Evolutionary conservation across 1,140 invertebrate species (phyloP).

Genomic region (Plutomurus gul): DNA sequence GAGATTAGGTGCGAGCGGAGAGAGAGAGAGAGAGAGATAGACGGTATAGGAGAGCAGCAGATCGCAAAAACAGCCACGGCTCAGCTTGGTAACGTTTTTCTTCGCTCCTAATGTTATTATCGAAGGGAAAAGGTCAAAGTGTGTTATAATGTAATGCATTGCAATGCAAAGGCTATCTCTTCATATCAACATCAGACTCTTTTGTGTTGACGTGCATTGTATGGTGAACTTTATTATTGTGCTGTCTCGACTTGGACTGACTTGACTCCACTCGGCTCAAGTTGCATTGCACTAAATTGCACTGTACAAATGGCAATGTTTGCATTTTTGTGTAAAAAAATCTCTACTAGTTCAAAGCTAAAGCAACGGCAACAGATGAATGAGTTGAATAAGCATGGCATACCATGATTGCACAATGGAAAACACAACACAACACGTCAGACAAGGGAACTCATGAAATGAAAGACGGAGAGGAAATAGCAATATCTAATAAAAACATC

Average conservation of each 20-base stretch:
- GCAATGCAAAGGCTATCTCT: no score
- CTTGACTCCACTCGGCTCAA: not conserved
- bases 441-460: not conserved
- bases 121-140: constrained; percentile 13
- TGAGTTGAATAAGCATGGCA: not conserved
- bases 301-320: not conserved
- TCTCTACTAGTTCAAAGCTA: not conserved
- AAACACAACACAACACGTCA: not conserved
- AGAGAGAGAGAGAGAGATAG: no score
- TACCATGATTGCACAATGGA: not conserved
- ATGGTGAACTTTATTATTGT: constrained; percentile 14
- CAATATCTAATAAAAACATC: not conserved
- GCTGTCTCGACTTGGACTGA: constrained; percentile 1
- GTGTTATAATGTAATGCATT: constrained; percentile 2
- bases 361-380: not conserved
- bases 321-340: constrained; percentile 9
- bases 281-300: not conserved
- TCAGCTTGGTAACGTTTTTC: not conserved
- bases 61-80: no score
- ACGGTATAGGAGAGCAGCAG: no score
- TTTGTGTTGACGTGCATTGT: constrained; percentile 4
- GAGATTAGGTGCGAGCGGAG: not conserved
- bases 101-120: constrained; percentile 27
- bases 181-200: constrained; percentile 1
- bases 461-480: not conserved